Percentiles rank a stretch among this genome's conserved stretches.
These are phyloP conservation scores for Onychomys arenicola DNA, from an alignment of 2,797 vertebrate species.

Conservation along the genomic window DNA sequence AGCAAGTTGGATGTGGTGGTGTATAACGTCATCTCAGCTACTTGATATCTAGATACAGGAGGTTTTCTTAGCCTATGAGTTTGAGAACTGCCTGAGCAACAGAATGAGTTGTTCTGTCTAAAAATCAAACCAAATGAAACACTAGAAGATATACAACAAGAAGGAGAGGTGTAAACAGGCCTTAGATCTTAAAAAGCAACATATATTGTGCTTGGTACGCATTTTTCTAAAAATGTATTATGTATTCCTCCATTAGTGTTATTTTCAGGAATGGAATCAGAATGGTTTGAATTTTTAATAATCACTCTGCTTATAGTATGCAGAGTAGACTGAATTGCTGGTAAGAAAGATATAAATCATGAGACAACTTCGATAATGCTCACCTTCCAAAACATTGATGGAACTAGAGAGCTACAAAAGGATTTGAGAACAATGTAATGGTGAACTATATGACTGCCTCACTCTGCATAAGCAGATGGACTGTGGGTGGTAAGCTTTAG, in stretches of 20 bases:
- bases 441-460: not conserved
- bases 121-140: not conserved
- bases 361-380: not conserved
- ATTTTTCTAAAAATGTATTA: not conserved
- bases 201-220: not conserved
- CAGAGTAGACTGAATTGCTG: not conserved
- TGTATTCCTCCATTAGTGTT: not conserved
- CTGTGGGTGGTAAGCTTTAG: not conserved
- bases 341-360: not conserved
- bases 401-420: not conserved
- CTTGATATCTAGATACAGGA: not conserved
- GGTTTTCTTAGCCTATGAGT: not conserved
- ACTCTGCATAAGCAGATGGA: not conserved
- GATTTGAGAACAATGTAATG: not conserved
- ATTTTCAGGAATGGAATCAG: slow-evolving; percentile 12
- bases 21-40: too few species aligned
- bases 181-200: not conserved
- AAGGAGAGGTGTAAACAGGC: not conserved
- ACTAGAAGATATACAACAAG: not conserved
- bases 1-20: not conserved
- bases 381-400: not conserved
- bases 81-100: not conserved
- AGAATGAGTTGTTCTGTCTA: not conserved
- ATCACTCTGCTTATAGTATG: not conserved
- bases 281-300: slow-evolving; percentile 71